These are phyloP conservation scores for Tricholauxania praeusta DNA, from an alignment of 2,888 invertebrate species.

Conservation along the genomic window DNA sequence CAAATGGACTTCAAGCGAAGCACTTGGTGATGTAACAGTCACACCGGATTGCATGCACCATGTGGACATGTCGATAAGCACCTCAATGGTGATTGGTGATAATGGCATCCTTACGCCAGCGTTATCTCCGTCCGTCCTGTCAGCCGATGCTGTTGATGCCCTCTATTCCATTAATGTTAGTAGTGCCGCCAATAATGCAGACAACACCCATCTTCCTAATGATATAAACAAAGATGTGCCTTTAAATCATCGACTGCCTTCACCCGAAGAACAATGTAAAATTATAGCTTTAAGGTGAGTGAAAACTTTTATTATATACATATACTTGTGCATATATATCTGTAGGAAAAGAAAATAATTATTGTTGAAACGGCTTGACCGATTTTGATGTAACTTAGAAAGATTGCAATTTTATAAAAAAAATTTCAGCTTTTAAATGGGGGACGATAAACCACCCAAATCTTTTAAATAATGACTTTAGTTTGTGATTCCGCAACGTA, in stretches of 20 bases:
- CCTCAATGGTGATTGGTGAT: slow-evolving; percentile 63
- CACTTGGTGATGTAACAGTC: slow-evolving; percentile 83
- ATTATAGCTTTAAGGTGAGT: slow-evolving; percentile 85
- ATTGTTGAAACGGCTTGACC: too few relatives aligned
- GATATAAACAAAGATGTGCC: slow-evolving; percentile 71
- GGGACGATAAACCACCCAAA: too few relatives aligned
- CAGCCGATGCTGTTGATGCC: slow-evolving; percentile 66
- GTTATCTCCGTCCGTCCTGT: slow-evolving; percentile 67
- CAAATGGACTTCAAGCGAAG: slow-evolving; percentile 81
- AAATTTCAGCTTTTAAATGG: too few relatives aligned
- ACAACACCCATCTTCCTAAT: slow-evolving; percentile 61
- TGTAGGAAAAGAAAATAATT: too few relatives aligned
- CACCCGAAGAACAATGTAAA: slow-evolving; percentile 88
- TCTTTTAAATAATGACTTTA: too few relatives aligned
- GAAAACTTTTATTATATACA: background rate
- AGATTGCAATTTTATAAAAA: too few relatives aligned
- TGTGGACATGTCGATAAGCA: slow-evolving; percentile 70
- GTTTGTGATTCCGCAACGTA: too few relatives aligned
- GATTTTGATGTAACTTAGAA: too few relatives aligned
- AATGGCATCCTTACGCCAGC: slow-evolving; percentile 65
- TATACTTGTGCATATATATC: too few relatives aligned
- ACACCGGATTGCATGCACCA: slow-evolving; percentile 82
- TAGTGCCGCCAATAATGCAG: slow-evolving; percentile 54
- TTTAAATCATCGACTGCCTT: slow-evolving; percentile 87
- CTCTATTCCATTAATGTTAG: slow-evolving; percentile 63